phyloP scores from a whole-genome alignment of 2,113 vertebrate genomes.

The Epinephelus moara region DNA sequence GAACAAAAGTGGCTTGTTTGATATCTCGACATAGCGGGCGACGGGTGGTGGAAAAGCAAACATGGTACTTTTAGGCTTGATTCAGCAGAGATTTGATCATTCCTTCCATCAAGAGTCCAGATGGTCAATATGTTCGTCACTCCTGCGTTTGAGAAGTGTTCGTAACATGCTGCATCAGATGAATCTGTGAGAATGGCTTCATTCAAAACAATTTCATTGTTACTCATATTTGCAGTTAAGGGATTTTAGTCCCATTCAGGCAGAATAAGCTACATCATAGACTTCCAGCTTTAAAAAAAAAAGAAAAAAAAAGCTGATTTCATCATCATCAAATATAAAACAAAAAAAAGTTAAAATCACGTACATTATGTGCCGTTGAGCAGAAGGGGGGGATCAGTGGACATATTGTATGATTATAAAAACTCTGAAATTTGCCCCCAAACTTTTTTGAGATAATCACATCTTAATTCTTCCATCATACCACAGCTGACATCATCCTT shows the following conservation, averaged over 20 bases:
- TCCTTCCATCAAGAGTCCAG: constrained; percentile 51
- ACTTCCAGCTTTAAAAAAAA: constrained; percentile 61
- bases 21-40: constrained; percentile 12
- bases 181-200: constrained; percentile 57
- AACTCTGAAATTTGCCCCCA: constrained; percentile 22
- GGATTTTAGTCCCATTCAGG: constrained; percentile 52
- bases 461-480: constrained; percentile 38
- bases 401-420: constrained; percentile 41
- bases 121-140: constrained; percentile 23
- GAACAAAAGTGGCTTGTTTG: constrained; percentile 14
- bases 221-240: constrained; percentile 58
- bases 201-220: constrained; percentile 53
- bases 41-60: constrained; percentile 13
- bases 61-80: not conserved
- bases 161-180: constrained; percentile 38
- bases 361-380: constrained; percentile 77
- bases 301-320: constrained; percentile 12
- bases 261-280: constrained; percentile 57
- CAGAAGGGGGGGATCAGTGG: constrained; percentile 28
- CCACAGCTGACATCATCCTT: constrained; percentile 41
- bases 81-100: constrained; percentile 58
- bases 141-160: constrained; percentile 15
- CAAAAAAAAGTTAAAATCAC: constrained; percentile 64
- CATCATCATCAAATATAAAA: constrained; percentile 43
- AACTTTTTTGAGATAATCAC: constrained; percentile 43